Evolutionary conservation across 2,797 vertebrate species (phyloP), one percentile per base, ranked within the genome.

Genomic region (Luscinia luscinia): DNA sequence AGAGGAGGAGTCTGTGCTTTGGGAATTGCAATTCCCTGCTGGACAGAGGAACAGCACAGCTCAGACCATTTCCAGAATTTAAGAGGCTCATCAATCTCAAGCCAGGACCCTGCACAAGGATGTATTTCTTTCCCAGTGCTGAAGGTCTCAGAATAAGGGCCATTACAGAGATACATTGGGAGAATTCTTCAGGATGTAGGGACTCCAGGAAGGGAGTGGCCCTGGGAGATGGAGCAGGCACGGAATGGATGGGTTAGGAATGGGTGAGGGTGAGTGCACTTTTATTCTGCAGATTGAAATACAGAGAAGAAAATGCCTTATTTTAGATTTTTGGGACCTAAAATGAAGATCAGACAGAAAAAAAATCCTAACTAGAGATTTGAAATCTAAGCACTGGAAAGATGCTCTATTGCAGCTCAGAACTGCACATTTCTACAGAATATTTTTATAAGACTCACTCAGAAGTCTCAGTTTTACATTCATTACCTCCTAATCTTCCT

Each of bases 131-230:
- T 57, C 45, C 62, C 80, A 45, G 76, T n/a, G 79, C 67, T 81
- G 94, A 93, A 95, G 85, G 92, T 85, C 91, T 93, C 79, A 62
- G 73, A 88, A 88, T 76, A 88, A 94, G 32, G 54, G 15, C 94
- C 89, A 79, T 93, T 93, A 84, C 63, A 0, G 14, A 89, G 82
- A 75, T 49, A 43, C 54, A 86, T 4, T 5, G 84, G 76, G 46
- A 59, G 79, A 86, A 92, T 78, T 27, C 63, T 59, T 27, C 22
- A 27, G 75, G 63, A 83, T 6, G 8, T 6, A 5, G 45, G 20
- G 45, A 6, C 66, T 58, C 36, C 24, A 27, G 75, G 63, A 84
- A 46, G 54, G 72, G 72, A 84, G 70, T 13, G 63, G 49, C 61
- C 70, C 48, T 18, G 32, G 17, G 6, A 38, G 58, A 57, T 38